Percentiles rank a stretch among this genome's conserved stretches.
These are phyloP conservation scores for Andrena fulva DNA, from an alignment of 2,888 invertebrate genomes.

Conservation along the genomic window DNA sequence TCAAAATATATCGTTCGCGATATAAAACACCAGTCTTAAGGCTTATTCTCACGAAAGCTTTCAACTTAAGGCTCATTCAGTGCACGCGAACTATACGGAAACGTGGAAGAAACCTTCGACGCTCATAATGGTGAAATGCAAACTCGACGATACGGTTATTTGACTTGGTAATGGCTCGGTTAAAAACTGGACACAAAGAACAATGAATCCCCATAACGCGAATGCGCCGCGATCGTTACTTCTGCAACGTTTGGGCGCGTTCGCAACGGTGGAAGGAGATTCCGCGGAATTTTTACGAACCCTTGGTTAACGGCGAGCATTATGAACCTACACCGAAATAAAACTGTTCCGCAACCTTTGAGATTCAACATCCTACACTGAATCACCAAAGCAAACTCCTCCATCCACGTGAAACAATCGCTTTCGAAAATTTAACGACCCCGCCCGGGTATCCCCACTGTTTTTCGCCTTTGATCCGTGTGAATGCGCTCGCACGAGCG, in stretches of 20 bases:
- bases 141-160: not conserved
- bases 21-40: not conserved
- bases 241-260: not conserved
- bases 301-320: not conserved
- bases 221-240: not conserved
- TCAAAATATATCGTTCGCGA: not conserved
- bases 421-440: not conserved
- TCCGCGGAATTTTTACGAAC: not conserved
- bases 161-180: not conserved
- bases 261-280: not conserved
- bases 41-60: too few relatives aligned
- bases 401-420: constrained; percentile 2
- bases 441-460: not conserved
- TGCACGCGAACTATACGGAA: too few relatives aligned
- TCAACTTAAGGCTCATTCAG: too few relatives aligned
- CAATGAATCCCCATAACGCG: not conserved
- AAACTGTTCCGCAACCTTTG: not conserved
- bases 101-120: not conserved
- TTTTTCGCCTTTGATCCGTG: not conserved
- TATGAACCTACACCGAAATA: not conserved
- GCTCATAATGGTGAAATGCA: not conserved
- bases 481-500: not conserved
- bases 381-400: not conserved
- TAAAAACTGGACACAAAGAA: not conserved
- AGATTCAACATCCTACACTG: not conserved